phyloP scores from a whole-genome alignment of 2,888 invertebrate species.

The Cistogaster globosa region DNA sequence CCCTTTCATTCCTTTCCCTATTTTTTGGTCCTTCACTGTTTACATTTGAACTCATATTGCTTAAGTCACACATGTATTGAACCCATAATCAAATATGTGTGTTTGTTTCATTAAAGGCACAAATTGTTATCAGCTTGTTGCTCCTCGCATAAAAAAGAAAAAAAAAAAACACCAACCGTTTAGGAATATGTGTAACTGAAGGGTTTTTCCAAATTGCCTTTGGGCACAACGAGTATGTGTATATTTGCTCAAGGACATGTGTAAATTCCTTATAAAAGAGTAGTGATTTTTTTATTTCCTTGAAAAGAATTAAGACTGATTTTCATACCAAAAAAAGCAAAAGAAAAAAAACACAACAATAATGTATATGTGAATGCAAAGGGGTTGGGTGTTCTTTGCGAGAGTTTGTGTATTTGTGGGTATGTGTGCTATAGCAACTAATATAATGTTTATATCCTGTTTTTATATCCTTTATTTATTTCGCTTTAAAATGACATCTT shows the following conservation, averaged over 20 bases:
- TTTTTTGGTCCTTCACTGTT: neutral
- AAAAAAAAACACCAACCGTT: constrained; percentile 32
- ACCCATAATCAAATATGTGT: constrained; percentile 50
- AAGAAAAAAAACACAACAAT: no score
- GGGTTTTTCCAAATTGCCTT: constrained; percentile 53
- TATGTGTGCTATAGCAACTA: neutral
- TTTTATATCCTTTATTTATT: constrained; percentile 58
- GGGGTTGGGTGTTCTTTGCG: constrained; percentile 50
- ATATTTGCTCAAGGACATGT: constrained; percentile 65
- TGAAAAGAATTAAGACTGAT: constrained; percentile 52
- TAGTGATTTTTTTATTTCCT: constrained; percentile 43
- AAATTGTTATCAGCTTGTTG: constrained; percentile 69
- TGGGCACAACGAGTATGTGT: constrained; percentile 44
- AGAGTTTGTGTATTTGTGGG: neutral
- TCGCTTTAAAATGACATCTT: constrained; percentile 70
- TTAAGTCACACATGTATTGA: constrained; percentile 50
- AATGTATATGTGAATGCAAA: neutral
- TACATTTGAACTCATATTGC: neutral
- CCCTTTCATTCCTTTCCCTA: neutral
- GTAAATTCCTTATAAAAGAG: constrained; percentile 24
- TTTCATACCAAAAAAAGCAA: constrained; percentile 16
- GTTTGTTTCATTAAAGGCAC: constrained; percentile 58
- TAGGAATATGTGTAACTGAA: constrained; percentile 45
- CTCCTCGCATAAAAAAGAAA: constrained; percentile 34
- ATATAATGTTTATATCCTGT: constrained; percentile 75